Evolutionary conservation across 2,113 vertebrate species (phyloP), one percentile per base, ranked within the genome.

Genomic region (Caloenas nicobarica): DNA sequence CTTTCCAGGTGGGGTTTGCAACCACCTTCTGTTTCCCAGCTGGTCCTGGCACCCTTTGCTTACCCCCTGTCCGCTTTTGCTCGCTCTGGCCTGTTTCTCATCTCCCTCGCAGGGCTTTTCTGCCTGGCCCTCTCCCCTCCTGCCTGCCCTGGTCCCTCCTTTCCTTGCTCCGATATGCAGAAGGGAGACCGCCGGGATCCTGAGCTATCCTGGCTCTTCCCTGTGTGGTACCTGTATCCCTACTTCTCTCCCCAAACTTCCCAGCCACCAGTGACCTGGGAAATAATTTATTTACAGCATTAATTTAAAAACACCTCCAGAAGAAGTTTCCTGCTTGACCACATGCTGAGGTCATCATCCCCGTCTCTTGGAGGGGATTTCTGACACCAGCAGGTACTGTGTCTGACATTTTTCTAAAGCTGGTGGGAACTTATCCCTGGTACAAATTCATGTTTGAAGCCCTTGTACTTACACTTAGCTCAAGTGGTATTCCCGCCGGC

Each of bases 171-270:
- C 2, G 0, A 8, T 77, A 69, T 24, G 15, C n/a, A 60, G 64
- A 26, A 73, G 28, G 14, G 19, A 83, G 3, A n/a, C 4, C 51
- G 40, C 25, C 24, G 74, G 34, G 42, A 70, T 71, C 15, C 33
- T 66, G 51, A 70, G n/a, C 40, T 11, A 28, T 61, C 15, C 40
- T 81, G 44, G 25, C 22, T 76, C 51, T 77, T 34, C 23, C 28
- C 10, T 2, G 6, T 53, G 23, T 61, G 0, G 0, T 82, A 13
- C 38, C 40, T 68, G 0, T 64, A 38, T 7, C 42, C 5, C 28
- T 76, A 69, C 57, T 29, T 65, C 28, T 78, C n/a, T 89, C 40
- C 5, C 10, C 18, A 87, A 38, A 54, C 36, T 81, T 88, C 13
- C 40, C 36, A 86, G 61, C 4, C 42, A 46, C 18, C 4, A 61